Evolutionary conservation across 1,140 invertebrate species (phyloP), one percentile per base, ranked within the genome.

Genomic region (Orchestia grillus): DNA sequence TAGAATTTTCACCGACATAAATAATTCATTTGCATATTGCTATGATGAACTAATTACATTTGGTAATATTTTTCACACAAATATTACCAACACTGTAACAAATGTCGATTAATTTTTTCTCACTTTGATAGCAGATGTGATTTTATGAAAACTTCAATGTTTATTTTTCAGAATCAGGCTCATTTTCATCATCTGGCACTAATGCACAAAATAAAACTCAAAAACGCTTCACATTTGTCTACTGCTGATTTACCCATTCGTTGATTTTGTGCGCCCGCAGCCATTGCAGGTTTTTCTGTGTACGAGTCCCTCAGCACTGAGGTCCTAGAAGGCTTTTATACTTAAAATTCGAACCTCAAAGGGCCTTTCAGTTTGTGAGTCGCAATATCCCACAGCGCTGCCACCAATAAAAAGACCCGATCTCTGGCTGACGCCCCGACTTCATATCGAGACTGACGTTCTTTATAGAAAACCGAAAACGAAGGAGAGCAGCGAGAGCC

Each of bases 281-380:
- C 28, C 62, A 77, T 77, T 77, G 62, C 62, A 77, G 28, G 28
- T 36, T 77, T 77, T 77, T 36, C 62, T 23, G 62, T 28, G 28
- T 28, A 77, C 62, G 62, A 77, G 62, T 77, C 36, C 36, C 62
- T 77, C 62, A 77, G 62, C 28, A 77, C 62, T 77, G 62, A 1
- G 62, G 36, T 77, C 62, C 62, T 77, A 36, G 62, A 36, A 77
- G 28, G 62, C 62, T 77, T 77, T 77, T 77, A 77, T 77, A 77
- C 62, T 77, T 77, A 77, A 77, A 77, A 77, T 77, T 77, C 62
- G 62, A 36, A 77, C 62, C 62, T 77, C 62, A 77, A 77, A 77
- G 62, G 28, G 62, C 62, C 62, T 77, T 77, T 77, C 62, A 77
- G 62, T 77, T 77, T 77, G 62, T 77, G 62, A 77, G 62, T 77